Base-by-base conservation (phyloP, 2,888 invertebrate genomes). In the Branchellion lobata region DNA sequence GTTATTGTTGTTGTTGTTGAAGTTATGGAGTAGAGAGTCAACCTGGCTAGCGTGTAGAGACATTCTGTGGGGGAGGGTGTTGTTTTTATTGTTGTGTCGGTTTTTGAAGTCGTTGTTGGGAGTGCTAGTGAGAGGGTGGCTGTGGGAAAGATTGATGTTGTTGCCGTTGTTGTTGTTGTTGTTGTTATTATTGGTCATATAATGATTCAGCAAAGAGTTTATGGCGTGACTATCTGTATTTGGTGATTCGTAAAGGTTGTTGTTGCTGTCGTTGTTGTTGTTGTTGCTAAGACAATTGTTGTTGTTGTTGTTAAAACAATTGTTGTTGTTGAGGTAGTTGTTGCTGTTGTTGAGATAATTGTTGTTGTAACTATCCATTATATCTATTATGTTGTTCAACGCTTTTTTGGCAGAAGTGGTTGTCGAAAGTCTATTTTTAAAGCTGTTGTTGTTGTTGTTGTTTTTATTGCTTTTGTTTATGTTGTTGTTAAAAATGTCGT, bases 251-350 rank as follows among this genome's bases (percentile, higher is more conserved):
- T 75, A 57, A 34, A 18, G 5, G 73, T 33, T 40, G n/a, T 40
- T 34, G n/a, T 71, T 71, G 71, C 3, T n/a, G 33, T 31, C 11
- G 33, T 71, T 71, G 47, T 8, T 8, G 47, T 73, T 73, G 73
- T 57, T 65, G 40, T 77, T 77, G 77, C 33, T 77, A 36, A 57
- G 29, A 31, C 61, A 29, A 36, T 77, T 76, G 65, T 29, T 65
- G 33, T 51, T 24, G 75, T 53, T 51, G 29, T 11, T 71, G 75
- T 51, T 40, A 40, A 40, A 14, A 40, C 14, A 8, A 40, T 40
- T 51, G 3, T 29, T n/a, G 27, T 33, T 36, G 53, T 53, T 3
- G 29, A 53, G 29, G 29, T 75, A 47, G 27, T 75, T 47, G 75
- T 53, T 75, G 27, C 14, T 14, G 34, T 2, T 34, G 18, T 57